These are phyloP conservation scores for Capitulum mitella DNA, from an alignment of 2,888 invertebrate genomes.

Conservation along the genomic window DNA sequence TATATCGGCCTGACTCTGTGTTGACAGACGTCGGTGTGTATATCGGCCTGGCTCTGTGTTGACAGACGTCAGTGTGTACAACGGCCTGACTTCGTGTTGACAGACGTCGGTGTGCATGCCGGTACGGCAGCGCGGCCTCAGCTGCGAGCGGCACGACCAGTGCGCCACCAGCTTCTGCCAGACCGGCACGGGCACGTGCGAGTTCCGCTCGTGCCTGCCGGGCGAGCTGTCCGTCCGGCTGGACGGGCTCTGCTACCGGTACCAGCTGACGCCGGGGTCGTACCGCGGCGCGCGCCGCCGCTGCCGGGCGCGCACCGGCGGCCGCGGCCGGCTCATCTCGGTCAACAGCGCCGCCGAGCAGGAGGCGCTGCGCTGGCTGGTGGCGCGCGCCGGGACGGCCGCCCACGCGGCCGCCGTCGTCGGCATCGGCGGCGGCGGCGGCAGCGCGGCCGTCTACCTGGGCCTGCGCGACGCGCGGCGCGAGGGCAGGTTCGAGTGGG, in stretches of 20 bases:
- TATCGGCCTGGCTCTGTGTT: too few relatives aligned
- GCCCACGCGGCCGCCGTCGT: too few relatives aligned
- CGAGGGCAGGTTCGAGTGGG: slow-evolving; percentile 12
- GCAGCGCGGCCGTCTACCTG: neutral
- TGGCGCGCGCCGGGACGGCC: neutral
- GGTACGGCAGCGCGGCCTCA: neutral
- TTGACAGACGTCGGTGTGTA: too few relatives aligned
- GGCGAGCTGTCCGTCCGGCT: neutral
- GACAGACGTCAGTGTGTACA: neutral
- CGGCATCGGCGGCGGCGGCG: neutral
- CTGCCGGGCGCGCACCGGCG: neutral
- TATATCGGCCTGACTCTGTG: neutral
- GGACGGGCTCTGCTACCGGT: neutral
- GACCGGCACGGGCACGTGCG: neutral
- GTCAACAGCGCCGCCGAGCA: slow-evolving; percentile 13
- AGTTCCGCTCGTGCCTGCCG: neutral
- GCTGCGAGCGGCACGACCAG: neutral
- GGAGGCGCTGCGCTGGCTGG: neutral
- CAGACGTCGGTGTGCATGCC: slow-evolving; percentile 10
- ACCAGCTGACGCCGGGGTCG: neutral
- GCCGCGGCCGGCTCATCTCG: neutral
- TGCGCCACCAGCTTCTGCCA: slow-evolving; percentile 5
- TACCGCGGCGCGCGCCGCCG: neutral
- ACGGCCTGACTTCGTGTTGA: too few relatives aligned
- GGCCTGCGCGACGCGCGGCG: slow-evolving; percentile 2